Evolutionary conservation across 2,113 vertebrate genomes (phyloP).

Genomic region (Entomyzon cyanotis): DNA sequence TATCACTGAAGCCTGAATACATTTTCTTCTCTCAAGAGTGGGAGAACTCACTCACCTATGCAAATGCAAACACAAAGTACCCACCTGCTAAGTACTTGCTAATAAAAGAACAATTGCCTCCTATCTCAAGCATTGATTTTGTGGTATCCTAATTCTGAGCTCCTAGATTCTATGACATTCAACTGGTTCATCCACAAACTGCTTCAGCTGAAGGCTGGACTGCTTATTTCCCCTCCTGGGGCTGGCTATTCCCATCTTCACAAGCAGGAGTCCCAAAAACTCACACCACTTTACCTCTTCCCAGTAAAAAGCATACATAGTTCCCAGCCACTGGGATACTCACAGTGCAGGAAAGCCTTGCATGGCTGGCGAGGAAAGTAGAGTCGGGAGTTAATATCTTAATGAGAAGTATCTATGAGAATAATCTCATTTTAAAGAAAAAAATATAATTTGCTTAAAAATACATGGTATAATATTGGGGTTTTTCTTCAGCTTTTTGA

Average conservation of each 20-base stretch:
- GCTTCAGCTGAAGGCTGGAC: neutral
- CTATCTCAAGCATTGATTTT: neutral
- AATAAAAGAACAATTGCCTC: neutral
- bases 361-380: neutral
- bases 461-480: neutral
- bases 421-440: neutral
- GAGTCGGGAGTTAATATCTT: neutral
- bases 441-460: neutral
- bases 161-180: neutral
- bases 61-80: neutral
- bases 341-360: neutral
- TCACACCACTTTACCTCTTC: neutral
- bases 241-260: neutral
- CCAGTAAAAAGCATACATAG: neutral
- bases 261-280: neutral
- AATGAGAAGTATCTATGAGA: neutral
- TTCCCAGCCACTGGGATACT: neutral
- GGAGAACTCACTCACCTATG: neutral
- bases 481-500: neutral
- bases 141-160: neutral
- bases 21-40: neutral
- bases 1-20: neutral
- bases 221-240: fast-evolving
- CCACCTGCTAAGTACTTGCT: neutral
- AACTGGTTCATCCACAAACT: neutral